Conservation (phyloP, 2,888 invertebrate species). For the Rhimphoctona megacephalus region DNA sequence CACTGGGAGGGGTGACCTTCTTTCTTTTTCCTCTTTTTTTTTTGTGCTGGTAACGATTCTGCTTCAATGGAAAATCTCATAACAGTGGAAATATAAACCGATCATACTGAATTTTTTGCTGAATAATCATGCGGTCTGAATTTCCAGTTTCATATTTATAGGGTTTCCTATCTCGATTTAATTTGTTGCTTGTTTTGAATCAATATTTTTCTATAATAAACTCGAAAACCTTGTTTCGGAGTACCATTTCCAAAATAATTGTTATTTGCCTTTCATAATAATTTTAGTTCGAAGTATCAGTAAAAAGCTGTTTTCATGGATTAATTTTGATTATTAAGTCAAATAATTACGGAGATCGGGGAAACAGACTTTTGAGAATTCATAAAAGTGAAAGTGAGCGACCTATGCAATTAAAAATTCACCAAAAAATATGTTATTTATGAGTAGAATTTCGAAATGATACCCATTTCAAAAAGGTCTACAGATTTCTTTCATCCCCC, state of each 20-base stretch:
- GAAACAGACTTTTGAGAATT: background rate
- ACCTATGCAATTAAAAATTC: background rate
- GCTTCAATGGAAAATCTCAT: conserved; percentile 46
- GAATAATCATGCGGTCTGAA: conserved; percentile 25
- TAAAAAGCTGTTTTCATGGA: background rate
- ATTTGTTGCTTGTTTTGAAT: too few species aligned
- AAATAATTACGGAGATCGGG: background rate
- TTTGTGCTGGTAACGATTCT: conserved; percentile 1
- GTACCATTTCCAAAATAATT: background rate
- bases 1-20: background rate
- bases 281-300: background rate
- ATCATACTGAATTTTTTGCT: conserved; percentile 39
- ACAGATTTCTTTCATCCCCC: too few species aligned
- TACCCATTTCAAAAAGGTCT: too few species aligned
- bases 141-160: conserved; percentile 7
- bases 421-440: too few species aligned
- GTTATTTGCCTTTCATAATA: background rate
- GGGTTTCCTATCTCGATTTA: background rate
- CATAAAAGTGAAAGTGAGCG: background rate
- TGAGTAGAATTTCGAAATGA: too few species aligned
- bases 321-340: background rate
- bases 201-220: background rate
- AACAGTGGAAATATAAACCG: conserved; percentile 8
- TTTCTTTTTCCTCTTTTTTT: background rate
- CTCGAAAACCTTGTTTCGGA: too few species aligned